Conservation (phyloP, 2,888 invertebrate genomes). For the Drosophila phalerata region DNA sequence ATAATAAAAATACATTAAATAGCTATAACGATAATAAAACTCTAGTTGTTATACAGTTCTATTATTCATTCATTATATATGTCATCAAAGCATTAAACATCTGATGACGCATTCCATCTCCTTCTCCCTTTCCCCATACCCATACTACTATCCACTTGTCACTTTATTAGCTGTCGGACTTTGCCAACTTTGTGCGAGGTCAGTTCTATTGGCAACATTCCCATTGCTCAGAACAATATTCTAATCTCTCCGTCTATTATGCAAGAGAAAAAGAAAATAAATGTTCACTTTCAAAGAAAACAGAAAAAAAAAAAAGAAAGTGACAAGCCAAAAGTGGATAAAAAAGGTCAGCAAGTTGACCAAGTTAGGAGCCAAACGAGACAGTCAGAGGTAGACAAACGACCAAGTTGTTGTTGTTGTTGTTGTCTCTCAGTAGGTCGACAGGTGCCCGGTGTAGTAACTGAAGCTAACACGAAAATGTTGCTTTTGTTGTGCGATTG, state of each 20-base stretch:
- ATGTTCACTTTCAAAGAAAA: slow-evolving; percentile 63
- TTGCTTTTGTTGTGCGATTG: slow-evolving; percentile 48
- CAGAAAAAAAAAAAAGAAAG: slow-evolving; percentile 44
- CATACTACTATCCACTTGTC: neutral
- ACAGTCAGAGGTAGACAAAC: slow-evolving; percentile 13
- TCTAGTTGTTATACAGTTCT: neutral
- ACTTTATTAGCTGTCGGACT: slow-evolving; percentile 1
- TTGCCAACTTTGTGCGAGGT: slow-evolving; percentile 39
- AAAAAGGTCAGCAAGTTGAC: slow-evolving; percentile 61
- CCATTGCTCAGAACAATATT: slow-evolving; percentile 26
- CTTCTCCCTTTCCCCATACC: neutral
- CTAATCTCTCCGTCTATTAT: slow-evolving; percentile 35
- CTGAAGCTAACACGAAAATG: slow-evolving; percentile 41
- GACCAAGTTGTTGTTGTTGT: slow-evolving; percentile 14
- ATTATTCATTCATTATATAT: no score
- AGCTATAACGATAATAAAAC: no score
- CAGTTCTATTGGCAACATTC: slow-evolving; percentile 59
- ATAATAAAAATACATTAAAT: no score
- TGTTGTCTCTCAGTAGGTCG: slow-evolving; percentile 47
- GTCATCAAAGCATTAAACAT: neutral
- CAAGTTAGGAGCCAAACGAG: slow-evolving; percentile 36
- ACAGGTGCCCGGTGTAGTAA: slow-evolving; percentile 50
- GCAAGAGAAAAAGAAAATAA: slow-evolving; percentile 24
- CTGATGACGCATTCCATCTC: neutral
- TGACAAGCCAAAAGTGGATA: slow-evolving; percentile 31